Base-by-base conservation (phyloP, 2,888 invertebrate species). In the Tenthredo mesomela region DNA sequence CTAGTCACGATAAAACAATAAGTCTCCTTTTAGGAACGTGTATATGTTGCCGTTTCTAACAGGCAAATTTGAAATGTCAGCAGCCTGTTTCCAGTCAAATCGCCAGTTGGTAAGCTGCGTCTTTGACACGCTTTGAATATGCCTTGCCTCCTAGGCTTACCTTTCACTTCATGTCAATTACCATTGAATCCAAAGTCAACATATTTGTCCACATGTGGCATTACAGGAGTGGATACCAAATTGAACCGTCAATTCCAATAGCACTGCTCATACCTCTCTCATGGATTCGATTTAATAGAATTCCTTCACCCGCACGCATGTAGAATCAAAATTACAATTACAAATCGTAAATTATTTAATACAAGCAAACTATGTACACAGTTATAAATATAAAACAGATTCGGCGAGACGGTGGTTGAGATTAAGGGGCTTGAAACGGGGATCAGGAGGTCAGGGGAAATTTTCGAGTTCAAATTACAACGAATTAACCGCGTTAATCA, bases 401-500 rank as follows among this genome's bases (percentile, higher is more conserved):
- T 84, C 61, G 82, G 61, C 77, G 73, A 85, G 54, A 67, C 40
- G 67, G 82, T 85, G 86, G 87, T 82, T 83, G 85, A 86, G 85
- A 85, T 86, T 84, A 84, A 75, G 61, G 82, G 67, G 82, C 58
- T 85, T 73, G 54, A 54, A 54, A 15, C 29, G 50, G 29, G 77
- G 29, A 73, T 77, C 77, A 54, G 77, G 54, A 77, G 77, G 77
- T 54, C 77, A 77, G 77, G 9, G 82, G 73, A 85, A 78, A 61
- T 73, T 85, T 84, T 88, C 86, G 88, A 87, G 89, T 88, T 90
- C 88, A 91, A 92, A 91, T 92, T 91, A 89, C 90, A 91, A 90
- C 91, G 90, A 91, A 92, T 92, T 92, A 92, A 91, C 90, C 90
- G 88, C 90, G 91, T 92, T 92, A 91, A 92, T 92, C 91, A 91